A percentile compares a stretch with the other conserved stretches of the same genome.
Conservation (phyloP, 2,113 vertebrate genomes). For the Heterotis niloticus region DNA sequence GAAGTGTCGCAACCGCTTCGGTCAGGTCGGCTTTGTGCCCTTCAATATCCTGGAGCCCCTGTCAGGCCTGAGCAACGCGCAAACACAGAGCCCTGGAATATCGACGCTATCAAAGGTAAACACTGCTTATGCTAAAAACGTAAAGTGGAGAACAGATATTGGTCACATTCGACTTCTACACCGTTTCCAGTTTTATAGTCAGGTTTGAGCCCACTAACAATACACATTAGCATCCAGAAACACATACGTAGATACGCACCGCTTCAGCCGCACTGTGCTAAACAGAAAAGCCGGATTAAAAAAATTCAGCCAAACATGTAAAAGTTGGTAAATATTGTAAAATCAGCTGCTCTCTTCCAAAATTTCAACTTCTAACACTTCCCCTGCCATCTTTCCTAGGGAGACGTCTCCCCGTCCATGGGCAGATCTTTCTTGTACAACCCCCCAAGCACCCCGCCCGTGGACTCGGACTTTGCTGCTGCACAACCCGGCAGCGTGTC, state of each 20-base stretch:
- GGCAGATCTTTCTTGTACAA: constrained; percentile 30
- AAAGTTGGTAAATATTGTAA: neutral
- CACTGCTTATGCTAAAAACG: no score
- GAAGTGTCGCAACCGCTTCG: constrained; percentile 70
- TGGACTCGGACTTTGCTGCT: constrained; percentile 19
- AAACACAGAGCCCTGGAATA: constrained; percentile 49
- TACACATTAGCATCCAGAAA: no score
- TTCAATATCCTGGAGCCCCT: constrained; percentile 71
- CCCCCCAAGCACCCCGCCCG: constrained; percentile 37
- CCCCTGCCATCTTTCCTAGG: constrained; percentile 39
- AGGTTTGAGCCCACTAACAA: no score
- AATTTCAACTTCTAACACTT: neutral
- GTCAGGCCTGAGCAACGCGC: constrained; percentile 28
- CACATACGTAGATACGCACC: no score
- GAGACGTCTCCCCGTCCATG: constrained; percentile 39
- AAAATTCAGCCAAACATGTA: no score
- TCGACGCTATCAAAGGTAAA: constrained; percentile 47
- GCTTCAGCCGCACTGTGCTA: no score
- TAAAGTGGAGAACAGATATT: no score
- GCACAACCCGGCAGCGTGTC: constrained; percentile 49
- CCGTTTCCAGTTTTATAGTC: no score
- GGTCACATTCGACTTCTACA: no score
- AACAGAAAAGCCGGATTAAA: no score
- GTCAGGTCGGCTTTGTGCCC: constrained; percentile 72
- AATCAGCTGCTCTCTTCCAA: neutral